A percentile compares a stretch with the other conserved stretches of the same genome.
Conservation (phyloP, 2,888 invertebrate genomes). For the Willowsia nigromaculata region DNA sequence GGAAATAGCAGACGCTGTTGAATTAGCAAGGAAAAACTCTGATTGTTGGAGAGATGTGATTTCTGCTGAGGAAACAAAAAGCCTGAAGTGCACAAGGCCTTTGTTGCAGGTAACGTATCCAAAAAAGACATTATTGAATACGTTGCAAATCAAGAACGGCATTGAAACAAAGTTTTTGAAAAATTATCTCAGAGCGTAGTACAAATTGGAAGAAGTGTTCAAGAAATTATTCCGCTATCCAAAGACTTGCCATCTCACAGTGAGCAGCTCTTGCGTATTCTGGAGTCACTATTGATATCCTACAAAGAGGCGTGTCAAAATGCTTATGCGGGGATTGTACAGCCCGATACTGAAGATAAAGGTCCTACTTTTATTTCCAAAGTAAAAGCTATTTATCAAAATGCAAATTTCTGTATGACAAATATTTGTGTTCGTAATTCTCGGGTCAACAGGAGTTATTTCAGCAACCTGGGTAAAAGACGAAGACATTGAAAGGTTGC, state of each 20-base stretch:
- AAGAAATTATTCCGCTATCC: slow-evolving; percentile 86
- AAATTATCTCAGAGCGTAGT: slow-evolving; percentile 84
- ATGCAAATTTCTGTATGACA: too few relatives aligned
- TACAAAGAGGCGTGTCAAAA: slow-evolving; percentile 88
- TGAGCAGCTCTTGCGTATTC: slow-evolving; percentile 87
- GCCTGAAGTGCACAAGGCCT: slow-evolving; percentile 84
- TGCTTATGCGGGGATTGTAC: slow-evolving; percentile 88
- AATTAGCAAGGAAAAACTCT: slow-evolving; percentile 87
- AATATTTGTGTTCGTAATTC: too few relatives aligned
- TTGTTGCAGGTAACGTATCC: slow-evolving; percentile 85
- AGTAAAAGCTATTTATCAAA: too few relatives aligned
- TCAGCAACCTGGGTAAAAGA: slow-evolving; percentile 95
- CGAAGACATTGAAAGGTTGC: slow-evolving; percentile 95
- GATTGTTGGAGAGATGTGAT: slow-evolving; percentile 90
- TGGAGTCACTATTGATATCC: slow-evolving; percentile 86
- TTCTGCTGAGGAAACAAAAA: slow-evolving; percentile 86
- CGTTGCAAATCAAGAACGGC: neutral
- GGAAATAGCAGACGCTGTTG: slow-evolving; percentile 85
- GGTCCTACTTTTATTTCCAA: too few relatives aligned
- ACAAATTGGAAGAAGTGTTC: slow-evolving; percentile 85
- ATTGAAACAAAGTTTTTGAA: neutral
- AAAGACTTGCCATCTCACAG: slow-evolving; percentile 87
- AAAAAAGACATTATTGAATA: too few relatives aligned
- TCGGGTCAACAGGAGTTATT: slow-evolving; percentile 86
- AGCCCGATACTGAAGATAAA: slow-evolving; percentile 88